phyloP scores from a whole-genome alignment of 2,797 vertebrate genomes.

The Ctenopoma kingsleyae region DNA sequence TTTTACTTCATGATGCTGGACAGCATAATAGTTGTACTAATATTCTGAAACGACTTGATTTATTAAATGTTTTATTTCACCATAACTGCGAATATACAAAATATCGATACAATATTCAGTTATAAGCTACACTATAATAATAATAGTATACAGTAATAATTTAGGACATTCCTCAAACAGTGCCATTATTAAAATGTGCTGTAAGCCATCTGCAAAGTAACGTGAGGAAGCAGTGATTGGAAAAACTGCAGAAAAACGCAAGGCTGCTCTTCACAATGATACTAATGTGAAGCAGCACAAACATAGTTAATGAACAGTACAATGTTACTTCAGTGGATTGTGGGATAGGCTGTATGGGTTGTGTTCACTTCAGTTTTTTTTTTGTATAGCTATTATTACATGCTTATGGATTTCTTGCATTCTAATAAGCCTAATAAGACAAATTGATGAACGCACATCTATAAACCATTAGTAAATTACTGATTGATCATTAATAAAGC shows the following conservation, averaged over 20 bases:
- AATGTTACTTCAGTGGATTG: no score
- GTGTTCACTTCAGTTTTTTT: no score
- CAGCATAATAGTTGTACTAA: neutral
- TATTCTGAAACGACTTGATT: slow-evolving; percentile 24
- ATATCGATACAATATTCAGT: neutral
- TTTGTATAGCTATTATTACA: neutral
- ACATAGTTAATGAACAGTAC: no score
- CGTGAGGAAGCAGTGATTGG: neutral
- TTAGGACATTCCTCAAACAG: no score
- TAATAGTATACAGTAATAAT: no score
- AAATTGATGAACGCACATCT: no score
- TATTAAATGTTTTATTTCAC: slow-evolving; percentile 10
- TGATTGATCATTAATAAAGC: neutral
- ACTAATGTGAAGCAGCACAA: no score
- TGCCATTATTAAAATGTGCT: no score
- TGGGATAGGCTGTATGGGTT: no score
- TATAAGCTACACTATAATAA: no score
- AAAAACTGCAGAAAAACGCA: neutral
- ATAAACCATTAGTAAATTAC: no score
- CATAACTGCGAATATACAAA: neutral
- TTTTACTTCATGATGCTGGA: slow-evolving; percentile 11
- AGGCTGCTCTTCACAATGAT: no score
- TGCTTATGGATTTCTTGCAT: neutral
- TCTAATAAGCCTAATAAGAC: neutral
- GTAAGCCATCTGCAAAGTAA: neutral